Conservation (phyloP, 1,140 invertebrate species). For the Aporrectodea caliginosa region DNA sequence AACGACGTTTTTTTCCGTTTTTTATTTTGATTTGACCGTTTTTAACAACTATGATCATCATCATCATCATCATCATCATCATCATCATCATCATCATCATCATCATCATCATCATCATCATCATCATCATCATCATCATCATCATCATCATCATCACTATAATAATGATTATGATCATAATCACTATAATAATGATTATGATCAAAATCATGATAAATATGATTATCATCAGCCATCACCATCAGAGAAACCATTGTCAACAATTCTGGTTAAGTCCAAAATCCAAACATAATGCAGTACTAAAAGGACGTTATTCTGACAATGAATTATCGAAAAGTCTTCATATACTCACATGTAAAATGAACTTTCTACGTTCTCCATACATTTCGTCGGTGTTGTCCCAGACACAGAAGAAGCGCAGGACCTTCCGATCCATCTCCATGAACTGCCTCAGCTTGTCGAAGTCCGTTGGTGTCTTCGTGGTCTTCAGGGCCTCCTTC, state of each 20-base stretch:
- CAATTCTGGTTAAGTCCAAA: too few relatives aligned
- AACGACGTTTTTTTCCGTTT: too few relatives aligned
- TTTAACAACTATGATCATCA: background rate
- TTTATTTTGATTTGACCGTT: too few relatives aligned
- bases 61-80: slow-evolving; percentile 1
- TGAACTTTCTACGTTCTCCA: slow-evolving; percentile 62
- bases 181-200: background rate
- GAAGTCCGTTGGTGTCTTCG: slow-evolving; percentile 48
- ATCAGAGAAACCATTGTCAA: too few relatives aligned
- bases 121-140: slow-evolving; percentile 2
- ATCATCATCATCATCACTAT: background rate
- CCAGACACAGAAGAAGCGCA: slow-evolving; percentile 73
- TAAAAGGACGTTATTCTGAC: too few relatives aligned
- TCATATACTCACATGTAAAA: slow-evolving; percentile 51
- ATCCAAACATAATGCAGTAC: too few relatives aligned
- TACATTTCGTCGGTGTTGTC: slow-evolving; percentile 67
- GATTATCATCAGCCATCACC: too few relatives aligned
- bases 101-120: slow-evolving; percentile 2
- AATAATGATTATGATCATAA: too few relatives aligned
- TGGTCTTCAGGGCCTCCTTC: background rate
- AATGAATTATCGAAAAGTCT: background rate
- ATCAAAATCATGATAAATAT: background rate
- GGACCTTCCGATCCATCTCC: slow-evolving; percentile 56
- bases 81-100: slow-evolving; percentile 3
- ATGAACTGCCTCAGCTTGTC: slow-evolving; percentile 56